Conservation (phyloP, 64 coral and sea anemone species). For the Trachythela sp. region DNA sequence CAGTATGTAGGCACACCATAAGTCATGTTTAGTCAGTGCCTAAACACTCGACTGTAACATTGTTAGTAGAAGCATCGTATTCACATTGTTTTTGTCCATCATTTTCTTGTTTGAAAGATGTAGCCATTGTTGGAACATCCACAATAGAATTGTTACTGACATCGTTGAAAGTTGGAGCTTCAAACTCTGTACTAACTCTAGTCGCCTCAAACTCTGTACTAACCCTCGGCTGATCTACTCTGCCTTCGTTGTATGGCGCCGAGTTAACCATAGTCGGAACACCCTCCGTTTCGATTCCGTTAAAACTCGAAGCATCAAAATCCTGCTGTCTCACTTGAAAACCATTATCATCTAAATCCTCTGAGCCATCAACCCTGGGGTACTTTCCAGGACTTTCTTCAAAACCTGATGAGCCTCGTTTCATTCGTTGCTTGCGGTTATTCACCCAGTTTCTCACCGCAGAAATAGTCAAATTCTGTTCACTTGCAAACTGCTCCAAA, state of each 20-base stretch:
- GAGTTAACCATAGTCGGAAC: background rate
- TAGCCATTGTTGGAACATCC: background rate
- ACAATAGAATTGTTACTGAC: background rate
- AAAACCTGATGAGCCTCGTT: background rate
- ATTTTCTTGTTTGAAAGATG: background rate
- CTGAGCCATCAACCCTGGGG: background rate
- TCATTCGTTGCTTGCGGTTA: conserved; percentile 8
- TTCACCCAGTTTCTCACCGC: conserved; percentile 17
- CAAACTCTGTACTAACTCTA: background rate
- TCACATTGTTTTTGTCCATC: background rate
- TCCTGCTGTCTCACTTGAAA: background rate
- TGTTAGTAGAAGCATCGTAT: background rate
- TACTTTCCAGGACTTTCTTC: background rate
- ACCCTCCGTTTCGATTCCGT: background rate
- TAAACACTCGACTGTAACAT: background rate
- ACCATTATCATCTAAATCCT: background rate
- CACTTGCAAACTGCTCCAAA: background rate
- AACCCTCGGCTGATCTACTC: background rate
- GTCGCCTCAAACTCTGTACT: background rate
- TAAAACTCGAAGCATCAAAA: background rate
- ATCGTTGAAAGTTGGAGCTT: background rate
- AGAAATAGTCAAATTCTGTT: background rate
- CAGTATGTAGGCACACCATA: no score
- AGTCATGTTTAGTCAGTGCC: no score
- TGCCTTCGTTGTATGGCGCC: background rate